These are phyloP conservation scores for Drosophila buzzatii DNA, from an alignment of 2,888 invertebrate genomes.

Conservation along the genomic window DNA sequence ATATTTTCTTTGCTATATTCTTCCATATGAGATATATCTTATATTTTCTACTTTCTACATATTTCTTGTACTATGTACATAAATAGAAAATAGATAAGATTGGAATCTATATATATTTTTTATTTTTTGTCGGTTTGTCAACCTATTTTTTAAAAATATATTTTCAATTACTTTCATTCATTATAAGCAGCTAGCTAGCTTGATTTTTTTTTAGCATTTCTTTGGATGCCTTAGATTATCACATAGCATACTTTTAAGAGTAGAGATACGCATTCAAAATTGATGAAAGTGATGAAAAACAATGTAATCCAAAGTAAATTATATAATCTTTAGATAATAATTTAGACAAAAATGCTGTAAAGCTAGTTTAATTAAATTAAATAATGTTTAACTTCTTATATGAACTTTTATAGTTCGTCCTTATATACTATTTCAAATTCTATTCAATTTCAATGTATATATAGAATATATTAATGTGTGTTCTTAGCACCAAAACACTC, in stretches of 20 bases:
- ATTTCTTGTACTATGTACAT: background rate
- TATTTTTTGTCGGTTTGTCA: too few species aligned
- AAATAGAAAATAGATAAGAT: too few species aligned
- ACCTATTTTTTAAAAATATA: background rate
- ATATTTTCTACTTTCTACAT: background rate
- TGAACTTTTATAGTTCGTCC: background rate
- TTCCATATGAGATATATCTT: too few species aligned
- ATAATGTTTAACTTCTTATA: background rate
- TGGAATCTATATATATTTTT: too few species aligned
- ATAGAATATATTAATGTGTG: background rate
- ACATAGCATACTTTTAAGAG: conserved; percentile 55
- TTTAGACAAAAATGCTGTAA: background rate
- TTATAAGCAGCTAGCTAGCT: too few species aligned
- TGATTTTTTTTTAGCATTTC: background rate
- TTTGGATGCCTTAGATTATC: background rate
- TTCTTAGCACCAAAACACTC: conserved; percentile 27
- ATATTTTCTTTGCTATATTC: background rate
- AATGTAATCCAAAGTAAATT: background rate
- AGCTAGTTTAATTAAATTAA: background rate
- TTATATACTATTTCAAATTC: background rate
- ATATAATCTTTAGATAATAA: too few species aligned
- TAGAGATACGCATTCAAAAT: background rate
- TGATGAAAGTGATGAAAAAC: background rate
- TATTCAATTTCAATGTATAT: background rate
- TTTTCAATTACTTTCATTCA: too few species aligned